phyloP scores from a whole-genome alignment of 2,888 invertebrate species.

The Muschampia plurimacula region DNA sequence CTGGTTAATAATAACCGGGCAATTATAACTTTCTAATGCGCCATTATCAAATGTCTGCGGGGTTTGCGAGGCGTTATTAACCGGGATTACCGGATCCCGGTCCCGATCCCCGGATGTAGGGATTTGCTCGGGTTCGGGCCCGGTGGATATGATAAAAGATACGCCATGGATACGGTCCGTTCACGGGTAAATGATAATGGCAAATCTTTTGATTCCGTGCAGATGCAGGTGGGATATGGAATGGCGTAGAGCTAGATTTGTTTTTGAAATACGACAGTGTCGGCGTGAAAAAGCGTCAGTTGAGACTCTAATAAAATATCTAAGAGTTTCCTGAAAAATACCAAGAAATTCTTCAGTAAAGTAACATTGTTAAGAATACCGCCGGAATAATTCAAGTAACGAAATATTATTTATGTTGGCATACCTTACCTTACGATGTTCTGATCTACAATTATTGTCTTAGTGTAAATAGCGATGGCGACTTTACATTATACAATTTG shows the following conservation, averaged over 20 bases:
- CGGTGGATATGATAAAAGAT: slow-evolving; percentile 82
- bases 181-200: slow-evolving; percentile 51
- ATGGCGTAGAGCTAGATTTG: slow-evolving; percentile 9
- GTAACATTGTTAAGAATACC: no score
- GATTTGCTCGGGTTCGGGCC: slow-evolving; percentile 82
- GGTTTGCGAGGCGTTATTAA: slow-evolving; percentile 76
- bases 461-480: no score
- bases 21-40: slow-evolving; percentile 79
- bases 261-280: slow-evolving; percentile 4
- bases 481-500: no score
- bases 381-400: no score
- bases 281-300: neutral
- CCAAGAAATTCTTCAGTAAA: no score
- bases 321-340: neutral
- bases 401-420: no score
- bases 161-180: slow-evolving; percentile 52
- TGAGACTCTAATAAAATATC: slow-evolving; percentile 26
- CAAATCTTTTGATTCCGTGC: slow-evolving; percentile 46
- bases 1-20: slow-evolving; percentile 65
- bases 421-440: no score
- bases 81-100: slow-evolving; percentile 82
- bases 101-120: slow-evolving; percentile 72
- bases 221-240: slow-evolving; percentile 35
- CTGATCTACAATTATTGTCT: no score
- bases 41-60: slow-evolving; percentile 74